A percentile compares a stretch with the other conserved stretches of the same genome.
Evolutionary conservation across 1,140 invertebrate genomes (phyloP).

Genomic region (Magallana gigas): DNA sequence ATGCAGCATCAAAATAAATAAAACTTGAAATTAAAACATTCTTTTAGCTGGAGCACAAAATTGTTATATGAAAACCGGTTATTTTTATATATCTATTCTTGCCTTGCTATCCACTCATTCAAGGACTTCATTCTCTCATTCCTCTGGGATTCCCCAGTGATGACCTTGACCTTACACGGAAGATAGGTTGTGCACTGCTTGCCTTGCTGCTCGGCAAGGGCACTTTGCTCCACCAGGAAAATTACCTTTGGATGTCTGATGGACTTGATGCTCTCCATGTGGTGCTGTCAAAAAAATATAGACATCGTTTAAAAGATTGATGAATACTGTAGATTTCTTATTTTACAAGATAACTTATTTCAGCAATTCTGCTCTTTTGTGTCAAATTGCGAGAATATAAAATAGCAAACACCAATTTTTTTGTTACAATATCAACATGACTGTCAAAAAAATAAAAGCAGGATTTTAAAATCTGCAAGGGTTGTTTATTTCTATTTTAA

Average conservation of each 20-base stretch:
- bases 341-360: no score
- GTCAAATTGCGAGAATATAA: neutral
- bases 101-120: conserved; percentile 54
- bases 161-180: conserved; percentile 55
- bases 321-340: neutral
- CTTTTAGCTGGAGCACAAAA: no score
- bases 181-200: conserved; percentile 65
- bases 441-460: neutral
- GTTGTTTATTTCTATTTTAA: no score
- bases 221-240: conserved; percentile 74
- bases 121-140: conserved; percentile 52
- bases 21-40: no score
- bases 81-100: neutral
- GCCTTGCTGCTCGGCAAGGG: conserved; percentile 74
- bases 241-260: conserved; percentile 65
- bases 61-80: neutral
- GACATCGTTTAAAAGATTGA: neutral
- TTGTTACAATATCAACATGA: neutral
- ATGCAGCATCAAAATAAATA: no score
- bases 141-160: conserved; percentile 59
- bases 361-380: no score
- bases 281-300: conserved; percentile 56
- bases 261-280: conserved; percentile 55
- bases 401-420: neutral
- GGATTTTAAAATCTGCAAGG: neutral